Evolutionary conservation across 2,797 vertebrate species (phyloP).

Genomic region (Pseudotriccus pelzelni): DNA sequence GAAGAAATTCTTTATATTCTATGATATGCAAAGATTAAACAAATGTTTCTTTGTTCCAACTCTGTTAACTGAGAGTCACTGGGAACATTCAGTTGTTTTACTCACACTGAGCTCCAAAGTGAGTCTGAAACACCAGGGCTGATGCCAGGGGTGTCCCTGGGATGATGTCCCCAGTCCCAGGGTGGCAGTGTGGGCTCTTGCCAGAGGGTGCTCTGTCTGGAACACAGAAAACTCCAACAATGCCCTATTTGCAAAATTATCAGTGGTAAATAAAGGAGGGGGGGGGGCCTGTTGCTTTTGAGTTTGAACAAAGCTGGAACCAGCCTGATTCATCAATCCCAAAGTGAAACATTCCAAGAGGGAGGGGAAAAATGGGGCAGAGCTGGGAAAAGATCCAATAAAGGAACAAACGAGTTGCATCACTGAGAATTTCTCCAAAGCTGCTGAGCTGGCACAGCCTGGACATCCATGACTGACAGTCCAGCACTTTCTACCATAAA

Average conservation of each 20-base stretch:
- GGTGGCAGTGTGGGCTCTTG: not conserved
- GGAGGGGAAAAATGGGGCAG: not conserved
- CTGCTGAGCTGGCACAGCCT: not conserved
- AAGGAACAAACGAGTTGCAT: not conserved
- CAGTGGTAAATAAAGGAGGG: not conserved
- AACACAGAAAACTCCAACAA: not conserved
- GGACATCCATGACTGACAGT: not conserved
- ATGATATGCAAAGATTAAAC: not conserved
- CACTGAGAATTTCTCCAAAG: not conserved
- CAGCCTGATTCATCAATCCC: not conserved
- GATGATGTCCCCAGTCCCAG: too few relatives aligned
- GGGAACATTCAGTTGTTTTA: not conserved
- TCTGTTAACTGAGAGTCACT: not conserved
- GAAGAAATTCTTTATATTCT: not conserved
- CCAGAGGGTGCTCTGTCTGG: not conserved
- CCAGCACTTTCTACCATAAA: not conserved
- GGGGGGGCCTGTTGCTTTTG: not conserved
- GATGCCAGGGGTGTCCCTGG: not conserved
- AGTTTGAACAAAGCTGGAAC: not conserved
- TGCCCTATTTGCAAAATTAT: not conserved
- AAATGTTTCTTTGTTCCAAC: not conserved
- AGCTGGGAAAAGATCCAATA: not conserved
- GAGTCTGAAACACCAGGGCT: accelerated
- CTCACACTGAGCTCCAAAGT: accelerated
- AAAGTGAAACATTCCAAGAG: not conserved